A percentile compares a stretch with the other conserved stretches of the same genome.
Evolutionary conservation across 2,888 invertebrate genomes (phyloP).

Genomic region (Heliconius erato): DNA sequence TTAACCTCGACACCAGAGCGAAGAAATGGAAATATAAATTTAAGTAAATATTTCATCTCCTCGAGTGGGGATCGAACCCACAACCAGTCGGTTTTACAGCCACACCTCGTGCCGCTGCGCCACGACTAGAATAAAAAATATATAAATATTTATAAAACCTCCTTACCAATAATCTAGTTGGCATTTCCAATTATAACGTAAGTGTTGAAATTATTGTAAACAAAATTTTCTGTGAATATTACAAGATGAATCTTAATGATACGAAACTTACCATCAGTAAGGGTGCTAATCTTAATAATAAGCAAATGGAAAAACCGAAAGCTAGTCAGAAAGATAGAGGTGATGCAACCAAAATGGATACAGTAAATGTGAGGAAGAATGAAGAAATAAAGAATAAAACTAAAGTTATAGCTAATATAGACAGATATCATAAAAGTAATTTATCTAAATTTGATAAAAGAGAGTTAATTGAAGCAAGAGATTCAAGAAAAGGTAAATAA

Average conservation of each 20-base stretch:
- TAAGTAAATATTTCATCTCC: too few relatives aligned
- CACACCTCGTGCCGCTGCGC: too few relatives aligned
- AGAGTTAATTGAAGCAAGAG: neutral
- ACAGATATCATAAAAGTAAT: neutral
- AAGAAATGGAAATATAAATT: too few relatives aligned
- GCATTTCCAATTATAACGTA: conserved; percentile 2
- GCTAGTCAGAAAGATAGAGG: conserved; percentile 3
- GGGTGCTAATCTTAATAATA: neutral
- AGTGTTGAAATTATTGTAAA: neutral
- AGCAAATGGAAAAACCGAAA: neutral
- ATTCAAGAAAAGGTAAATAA: neutral
- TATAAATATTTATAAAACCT: neutral
- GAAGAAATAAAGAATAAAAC: neutral
- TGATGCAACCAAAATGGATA: neutral
- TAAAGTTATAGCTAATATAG: neutral
- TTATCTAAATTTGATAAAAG: neutral
- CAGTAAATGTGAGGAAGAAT: neutral
- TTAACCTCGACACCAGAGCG: too few relatives aligned
- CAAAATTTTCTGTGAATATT: conserved; percentile 24
- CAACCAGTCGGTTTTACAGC: too few relatives aligned
- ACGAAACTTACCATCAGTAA: neutral
- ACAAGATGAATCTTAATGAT: neutral
- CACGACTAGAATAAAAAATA: too few relatives aligned
- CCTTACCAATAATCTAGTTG: conserved; percentile 20
- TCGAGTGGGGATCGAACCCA: too few relatives aligned